Evolutionary conservation across 2,888 invertebrate genomes (phyloP).

Genomic region (Mongoloraphidia duomilia): DNA sequence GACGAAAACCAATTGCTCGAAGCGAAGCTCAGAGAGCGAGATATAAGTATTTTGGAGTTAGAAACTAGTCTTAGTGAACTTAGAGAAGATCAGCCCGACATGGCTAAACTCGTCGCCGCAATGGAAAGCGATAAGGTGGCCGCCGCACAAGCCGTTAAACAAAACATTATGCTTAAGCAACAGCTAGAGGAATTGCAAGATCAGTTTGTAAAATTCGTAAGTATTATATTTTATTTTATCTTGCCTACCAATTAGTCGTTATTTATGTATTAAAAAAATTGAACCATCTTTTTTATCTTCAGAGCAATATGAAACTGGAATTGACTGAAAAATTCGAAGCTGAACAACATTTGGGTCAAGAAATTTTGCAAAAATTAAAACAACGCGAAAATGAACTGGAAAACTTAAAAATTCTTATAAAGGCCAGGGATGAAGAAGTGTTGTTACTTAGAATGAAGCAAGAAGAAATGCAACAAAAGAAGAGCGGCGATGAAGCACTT

Average conservation of each 20-base stretch:
- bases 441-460: conserved; percentile 17
- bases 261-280: no score
- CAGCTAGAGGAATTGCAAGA: conserved; percentile 75
- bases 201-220: conserved; percentile 70
- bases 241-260: no score
- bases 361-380: conserved; percentile 54
- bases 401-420: conserved; percentile 46
- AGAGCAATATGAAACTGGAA: conserved; percentile 80
- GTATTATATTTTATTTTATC: conserved; percentile 13
- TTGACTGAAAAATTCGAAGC: conserved; percentile 67
- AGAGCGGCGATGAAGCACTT: neutral
- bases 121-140: conserved; percentile 91
- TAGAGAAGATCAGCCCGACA: conserved; percentile 39
- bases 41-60: conserved; percentile 37
- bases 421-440: conserved; percentile 47
- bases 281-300: conserved; percentile 23
- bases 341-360: conserved; percentile 62
- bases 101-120: conserved; percentile 56
- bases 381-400: conserved; percentile 50
- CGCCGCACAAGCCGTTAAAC: conserved; percentile 79
- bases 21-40: conserved; percentile 31
- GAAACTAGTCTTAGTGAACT: conserved; percentile 29
- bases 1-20: conserved; percentile 16
- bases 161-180: conserved; percentile 80
- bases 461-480: conserved; percentile 42